Evolutionary conservation across 2,888 invertebrate genomes (phyloP).

Genomic region (Piscicola geometra): DNA sequence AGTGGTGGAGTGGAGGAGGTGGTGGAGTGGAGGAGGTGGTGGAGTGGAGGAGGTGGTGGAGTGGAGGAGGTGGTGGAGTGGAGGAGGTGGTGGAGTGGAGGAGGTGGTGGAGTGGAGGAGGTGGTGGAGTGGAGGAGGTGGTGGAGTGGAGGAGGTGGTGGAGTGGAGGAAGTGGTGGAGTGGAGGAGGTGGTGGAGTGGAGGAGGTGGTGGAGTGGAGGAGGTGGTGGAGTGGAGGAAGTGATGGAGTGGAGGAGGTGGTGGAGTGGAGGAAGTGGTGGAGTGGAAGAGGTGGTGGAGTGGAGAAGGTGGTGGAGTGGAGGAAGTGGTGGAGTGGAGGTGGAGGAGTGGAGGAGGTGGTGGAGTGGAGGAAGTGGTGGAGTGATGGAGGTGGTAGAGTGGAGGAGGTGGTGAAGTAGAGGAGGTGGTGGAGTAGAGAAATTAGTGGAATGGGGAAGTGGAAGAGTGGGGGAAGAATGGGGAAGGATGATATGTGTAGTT

Average conservation of each 20-base stretch:
- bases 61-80: not conserved
- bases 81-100: constrained; percentile 1
- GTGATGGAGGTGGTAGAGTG: not conserved
- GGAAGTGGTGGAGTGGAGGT: not conserved
- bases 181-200: too few relatives aligned
- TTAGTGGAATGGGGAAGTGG: not conserved
- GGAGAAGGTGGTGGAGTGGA: not conserved
- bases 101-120: not conserved
- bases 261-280: not conserved
- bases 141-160: not conserved
- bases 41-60: not conserved
- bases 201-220: not conserved
- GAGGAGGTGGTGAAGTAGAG: not conserved
- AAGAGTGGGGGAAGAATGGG: not conserved
- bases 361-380: not conserved
- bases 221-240: not conserved
- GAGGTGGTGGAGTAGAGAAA: not conserved
- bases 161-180: not conserved
- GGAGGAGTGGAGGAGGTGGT: not conserved
- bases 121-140: not conserved
- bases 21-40: not conserved
- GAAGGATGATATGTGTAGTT: too few relatives aligned
- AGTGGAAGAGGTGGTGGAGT: not conserved
- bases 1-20: too few relatives aligned
- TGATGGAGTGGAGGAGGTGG: not conserved